Evolutionary conservation across 2,888 invertebrate genomes (phyloP).

Genomic region (Plagiodera versicolora): DNA sequence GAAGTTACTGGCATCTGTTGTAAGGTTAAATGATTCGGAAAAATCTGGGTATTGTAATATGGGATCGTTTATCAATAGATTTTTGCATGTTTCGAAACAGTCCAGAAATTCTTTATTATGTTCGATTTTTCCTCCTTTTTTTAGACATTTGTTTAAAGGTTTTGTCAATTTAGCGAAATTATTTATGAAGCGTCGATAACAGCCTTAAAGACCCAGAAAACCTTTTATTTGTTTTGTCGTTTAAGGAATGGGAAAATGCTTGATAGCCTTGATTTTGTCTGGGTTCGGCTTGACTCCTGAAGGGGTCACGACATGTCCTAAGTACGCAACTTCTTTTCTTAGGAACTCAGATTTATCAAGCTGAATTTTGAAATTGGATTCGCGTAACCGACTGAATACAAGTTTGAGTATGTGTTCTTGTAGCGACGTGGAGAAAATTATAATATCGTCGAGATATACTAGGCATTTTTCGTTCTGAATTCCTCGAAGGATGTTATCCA

Average conservation of each 20-base stretch:
- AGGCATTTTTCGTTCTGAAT: slow-evolving; percentile 24
- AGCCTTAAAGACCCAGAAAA: slow-evolving; percentile 30
- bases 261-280: slow-evolving; percentile 26
- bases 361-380: slow-evolving; percentile 25
- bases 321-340: slow-evolving; percentile 23
- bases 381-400: slow-evolving; percentile 8
- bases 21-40: slow-evolving; percentile 32
- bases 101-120: slow-evolving; percentile 20
- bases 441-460: slow-evolving; percentile 33
- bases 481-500: too few species aligned
- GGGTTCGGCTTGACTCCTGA: slow-evolving; percentile 30
- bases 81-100: slow-evolving; percentile 29
- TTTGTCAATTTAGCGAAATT: slow-evolving; percentile 31
- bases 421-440: slow-evolving; percentile 8
- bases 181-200: slow-evolving; percentile 29
- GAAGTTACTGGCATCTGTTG: slow-evolving; percentile 33
- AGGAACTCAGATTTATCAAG: slow-evolving; percentile 26
- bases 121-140: slow-evolving; percentile 23
- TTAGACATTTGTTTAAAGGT: slow-evolving; percentile 25
- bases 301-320: slow-evolving; percentile 25
- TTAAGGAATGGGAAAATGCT: slow-evolving; percentile 31
- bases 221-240: slow-evolving; percentile 31
- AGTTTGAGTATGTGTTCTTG: slow-evolving; percentile 14
- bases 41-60: slow-evolving; percentile 36
- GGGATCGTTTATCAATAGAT: slow-evolving; percentile 27